A percentile compares a stretch with the other conserved stretches of the same genome.
Evolutionary conservation across 2,113 vertebrate genomes (phyloP).

Genomic region (Sylvilagus bachmani): DNA sequence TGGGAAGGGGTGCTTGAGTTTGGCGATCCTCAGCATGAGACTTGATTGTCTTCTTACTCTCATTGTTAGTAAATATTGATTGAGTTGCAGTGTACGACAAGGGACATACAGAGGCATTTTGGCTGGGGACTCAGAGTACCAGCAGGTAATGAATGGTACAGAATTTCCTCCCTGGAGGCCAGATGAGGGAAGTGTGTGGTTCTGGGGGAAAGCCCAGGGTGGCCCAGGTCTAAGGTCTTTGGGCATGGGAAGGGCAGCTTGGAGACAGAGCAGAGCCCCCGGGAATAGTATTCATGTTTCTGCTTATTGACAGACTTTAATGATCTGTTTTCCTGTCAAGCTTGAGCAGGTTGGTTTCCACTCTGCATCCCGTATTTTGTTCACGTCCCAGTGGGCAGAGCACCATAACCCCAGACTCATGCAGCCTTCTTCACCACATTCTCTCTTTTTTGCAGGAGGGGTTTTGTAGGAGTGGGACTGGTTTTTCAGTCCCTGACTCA

Average conservation of each 20-base stretch:
- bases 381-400: not conserved
- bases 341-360: slow-evolving; percentile 30
- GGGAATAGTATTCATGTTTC: not conserved
- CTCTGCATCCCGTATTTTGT: not conserved
- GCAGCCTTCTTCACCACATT: not conserved
- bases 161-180: not conserved
- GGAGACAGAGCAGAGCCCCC: not conserved
- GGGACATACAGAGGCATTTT: not conserved
- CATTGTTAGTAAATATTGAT: not conserved
- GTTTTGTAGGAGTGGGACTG: not conserved
- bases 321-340: not conserved
- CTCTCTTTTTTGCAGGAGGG: not conserved
- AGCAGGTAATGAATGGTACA: not conserved
- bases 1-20: not conserved
- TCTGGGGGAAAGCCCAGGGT: too few relatives aligned
- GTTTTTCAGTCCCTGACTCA: not conserved
- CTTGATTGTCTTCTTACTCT: not conserved
- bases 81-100: not conserved
- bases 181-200: not conserved
- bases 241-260: not conserved
- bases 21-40: not conserved
- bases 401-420: not conserved
- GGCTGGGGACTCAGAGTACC: not conserved
- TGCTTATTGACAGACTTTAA: slow-evolving; percentile 63
- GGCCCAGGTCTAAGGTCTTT: not conserved